Evolutionary conservation across 2,113 vertebrate genomes (phyloP).

Genomic region (Stegostoma tigrinum): DNA sequence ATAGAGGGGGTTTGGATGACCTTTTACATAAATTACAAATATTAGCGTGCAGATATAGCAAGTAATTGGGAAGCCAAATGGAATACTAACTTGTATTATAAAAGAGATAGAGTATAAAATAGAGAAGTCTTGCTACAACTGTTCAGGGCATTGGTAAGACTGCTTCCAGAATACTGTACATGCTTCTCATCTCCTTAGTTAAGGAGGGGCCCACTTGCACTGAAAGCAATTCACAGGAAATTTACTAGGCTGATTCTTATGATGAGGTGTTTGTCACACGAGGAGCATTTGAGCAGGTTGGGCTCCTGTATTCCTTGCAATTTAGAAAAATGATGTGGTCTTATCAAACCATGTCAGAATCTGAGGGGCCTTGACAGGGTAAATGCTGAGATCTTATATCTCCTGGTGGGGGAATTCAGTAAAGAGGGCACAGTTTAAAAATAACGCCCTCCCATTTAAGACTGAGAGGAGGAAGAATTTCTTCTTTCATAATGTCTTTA

Average conservation of each 20-base stretch:
- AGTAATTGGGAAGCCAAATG: not conserved
- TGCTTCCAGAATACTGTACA: not conserved
- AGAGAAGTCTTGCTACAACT: not conserved
- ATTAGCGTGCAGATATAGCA: not conserved
- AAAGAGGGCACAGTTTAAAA: not conserved
- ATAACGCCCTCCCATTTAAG: not conserved
- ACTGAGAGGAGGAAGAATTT: not conserved
- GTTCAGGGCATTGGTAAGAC: not conserved
- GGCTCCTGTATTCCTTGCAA: not conserved
- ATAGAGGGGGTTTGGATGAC: not conserved
- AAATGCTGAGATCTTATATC: not conserved
- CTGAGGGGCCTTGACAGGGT: not conserved
- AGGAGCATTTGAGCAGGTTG: not conserved
- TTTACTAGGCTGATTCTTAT: too few species aligned
- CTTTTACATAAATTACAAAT: too few species aligned
- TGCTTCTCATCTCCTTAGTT: not conserved
- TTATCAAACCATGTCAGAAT: not conserved
- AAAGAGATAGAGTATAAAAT: not conserved
- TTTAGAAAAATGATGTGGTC: not conserved
- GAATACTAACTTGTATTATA: not conserved
- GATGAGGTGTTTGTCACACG: not conserved
- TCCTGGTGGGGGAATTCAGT: not conserved
- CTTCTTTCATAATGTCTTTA: not conserved
- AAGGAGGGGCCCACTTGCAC: not conserved
- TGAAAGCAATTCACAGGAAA: not conserved